Conservation (phyloP, 2,113 vertebrate genomes). For the Corythornis madagascariensis region DNA sequence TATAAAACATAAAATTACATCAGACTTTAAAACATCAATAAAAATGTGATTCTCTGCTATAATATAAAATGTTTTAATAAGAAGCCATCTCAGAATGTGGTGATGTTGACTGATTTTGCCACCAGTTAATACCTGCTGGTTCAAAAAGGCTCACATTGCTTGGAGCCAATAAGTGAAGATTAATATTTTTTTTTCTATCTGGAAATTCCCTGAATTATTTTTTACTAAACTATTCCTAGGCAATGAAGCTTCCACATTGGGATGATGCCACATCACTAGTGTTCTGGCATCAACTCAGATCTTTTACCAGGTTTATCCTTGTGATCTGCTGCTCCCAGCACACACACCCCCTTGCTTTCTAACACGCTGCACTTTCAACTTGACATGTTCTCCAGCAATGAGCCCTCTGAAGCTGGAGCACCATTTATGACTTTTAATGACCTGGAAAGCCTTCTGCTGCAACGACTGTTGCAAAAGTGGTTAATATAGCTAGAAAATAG, state of each 20-base stretch:
- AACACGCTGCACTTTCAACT: rapidly evolving
- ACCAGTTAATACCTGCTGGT: not conserved
- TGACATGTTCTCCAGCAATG: not conserved
- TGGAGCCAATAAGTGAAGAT: not conserved
- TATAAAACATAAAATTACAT: not conserved
- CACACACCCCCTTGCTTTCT: not conserved
- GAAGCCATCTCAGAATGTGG: not conserved
- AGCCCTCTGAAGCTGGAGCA: not conserved
- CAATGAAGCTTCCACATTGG: not conserved
- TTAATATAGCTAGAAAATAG: not conserved
- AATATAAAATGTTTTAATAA: not conserved
- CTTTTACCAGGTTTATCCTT: not conserved
- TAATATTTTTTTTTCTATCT: not conserved
- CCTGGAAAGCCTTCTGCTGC: not conserved
- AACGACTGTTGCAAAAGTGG: not conserved
- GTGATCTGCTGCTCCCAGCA: not conserved
- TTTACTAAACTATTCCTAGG: not conserved
- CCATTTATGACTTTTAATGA: not conserved
- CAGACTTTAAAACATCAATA: not conserved
- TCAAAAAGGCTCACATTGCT: not conserved
- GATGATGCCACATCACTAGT: not conserved
- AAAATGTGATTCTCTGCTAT: not conserved
- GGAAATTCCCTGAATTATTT: not conserved
- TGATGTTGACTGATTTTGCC: not conserved
- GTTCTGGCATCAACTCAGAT: not conserved